Conservation (phyloP, 2,113 vertebrate genomes). For the Stigmatopora nigra region DNA sequence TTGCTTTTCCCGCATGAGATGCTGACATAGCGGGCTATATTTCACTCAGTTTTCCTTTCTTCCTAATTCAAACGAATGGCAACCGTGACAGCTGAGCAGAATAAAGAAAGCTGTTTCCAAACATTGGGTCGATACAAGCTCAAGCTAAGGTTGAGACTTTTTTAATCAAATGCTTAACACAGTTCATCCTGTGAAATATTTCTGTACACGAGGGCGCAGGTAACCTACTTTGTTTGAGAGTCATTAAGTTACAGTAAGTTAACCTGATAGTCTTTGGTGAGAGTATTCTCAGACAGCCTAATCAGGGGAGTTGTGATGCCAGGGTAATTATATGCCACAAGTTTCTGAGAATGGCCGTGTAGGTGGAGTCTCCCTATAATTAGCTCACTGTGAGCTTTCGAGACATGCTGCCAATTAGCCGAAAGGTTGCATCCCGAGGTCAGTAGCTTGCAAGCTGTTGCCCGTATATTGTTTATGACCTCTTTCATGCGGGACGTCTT, state of each 20-base stretch:
- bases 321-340: constrained; percentile 50
- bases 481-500: background rate
- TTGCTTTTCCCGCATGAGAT: background rate
- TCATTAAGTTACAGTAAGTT: constrained; percentile 22
- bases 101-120: background rate
- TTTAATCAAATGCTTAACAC: background rate
- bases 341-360: constrained; percentile 41
- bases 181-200: background rate
- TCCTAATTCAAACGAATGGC: background rate
- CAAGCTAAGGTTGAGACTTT: background rate
- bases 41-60: background rate
- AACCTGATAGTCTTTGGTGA: constrained; percentile 34
- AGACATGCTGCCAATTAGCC: constrained; percentile 11
- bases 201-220: background rate
- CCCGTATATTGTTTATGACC: background rate
- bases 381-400: constrained; percentile 27
- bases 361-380: constrained; percentile 34
- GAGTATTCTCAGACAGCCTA: constrained; percentile 45
- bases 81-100: background rate
- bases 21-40: background rate
- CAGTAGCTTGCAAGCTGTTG: constrained; percentile 3
- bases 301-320: constrained; percentile 39
- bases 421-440: constrained; percentile 17
- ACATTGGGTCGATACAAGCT: background rate
- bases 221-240: constrained; percentile 14